Evolutionary conservation across 92 coral and sea anemone species (phyloP), one percentile per base, ranked within the genome.

Genomic region (Phymanthus crucifer): DNA sequence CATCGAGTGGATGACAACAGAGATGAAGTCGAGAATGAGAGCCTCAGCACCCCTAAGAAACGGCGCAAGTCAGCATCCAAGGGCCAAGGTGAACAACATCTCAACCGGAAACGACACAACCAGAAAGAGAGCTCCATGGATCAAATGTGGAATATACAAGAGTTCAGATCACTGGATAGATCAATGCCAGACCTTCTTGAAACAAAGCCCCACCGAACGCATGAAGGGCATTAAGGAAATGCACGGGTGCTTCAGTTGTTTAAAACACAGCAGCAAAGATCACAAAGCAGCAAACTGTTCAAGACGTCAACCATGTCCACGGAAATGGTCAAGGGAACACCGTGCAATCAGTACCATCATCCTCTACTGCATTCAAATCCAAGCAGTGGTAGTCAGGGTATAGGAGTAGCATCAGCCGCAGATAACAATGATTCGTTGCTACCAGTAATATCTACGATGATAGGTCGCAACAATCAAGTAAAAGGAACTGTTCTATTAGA

Each of bases 241-340:
- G 72, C 89, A 75, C 43, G 86, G 76, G 10, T 83, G 87, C 61
- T 84, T 88, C 78, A 36, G 79, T 23, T 84, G 92, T 58, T 81
- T 84, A 50, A 88, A 84, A 43, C 75, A 58, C 74, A 78, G 86
- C 4, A 69, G 92, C 24, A 85, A 78, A 29, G 73, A 84, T 31
- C 92, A 81, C 73, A 80, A 72, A 29, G 81, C 74, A 64, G 71
- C 85, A 10, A 88, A 76, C 32, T 88, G 89, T 71, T 64, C 74
- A 67, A 45, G 50, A 45, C 6, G 50, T 6, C 50, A 14, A 14
- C 14, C 8, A 6, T 14, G n/a, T n/a, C n/a, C n/a, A n/a, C n/a
- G n/a, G n/a, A n/a, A n/a, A n/a, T n/a, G n/a, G n/a, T n/a, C n/a
- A n/a, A n/a, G n/a, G n/a, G n/a, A n/a, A n/a, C n/a, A n/a, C n/a